A percentile compares a stretch with the other conserved stretches of the same genome.
phyloP scores from a whole-genome alignment of 2,113 vertebrate species.

The Bubo bubo region DNA sequence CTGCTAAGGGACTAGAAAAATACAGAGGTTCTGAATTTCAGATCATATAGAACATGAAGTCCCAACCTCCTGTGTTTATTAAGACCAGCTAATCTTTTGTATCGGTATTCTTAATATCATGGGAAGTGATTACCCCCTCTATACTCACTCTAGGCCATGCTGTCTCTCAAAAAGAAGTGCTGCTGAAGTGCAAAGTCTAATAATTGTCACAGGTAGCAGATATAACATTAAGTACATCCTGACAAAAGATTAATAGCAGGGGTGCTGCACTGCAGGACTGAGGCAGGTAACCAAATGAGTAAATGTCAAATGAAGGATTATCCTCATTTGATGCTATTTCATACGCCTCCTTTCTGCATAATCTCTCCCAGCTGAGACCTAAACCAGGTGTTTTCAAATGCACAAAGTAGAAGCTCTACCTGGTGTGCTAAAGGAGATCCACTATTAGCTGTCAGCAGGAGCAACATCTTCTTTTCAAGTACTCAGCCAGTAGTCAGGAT shows the following conservation, averaged over 20 bases:
- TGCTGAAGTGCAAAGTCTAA: slow-evolving; percentile 33
- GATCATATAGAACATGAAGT: neutral
- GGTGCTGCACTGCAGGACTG: slow-evolving; percentile 33
- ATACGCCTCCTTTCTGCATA: slow-evolving; percentile 23
- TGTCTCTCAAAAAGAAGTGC: slow-evolving; percentile 40
- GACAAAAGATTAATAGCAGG: slow-evolving; percentile 65
- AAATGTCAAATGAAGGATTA: slow-evolving; percentile 66
- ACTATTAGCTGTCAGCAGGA: slow-evolving; percentile 58
- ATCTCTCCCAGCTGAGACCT: slow-evolving; percentile 36
- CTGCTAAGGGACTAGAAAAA: neutral
- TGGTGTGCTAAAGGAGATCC: slow-evolving; percentile 42
- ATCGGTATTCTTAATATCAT: neutral
- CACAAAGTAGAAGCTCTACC: slow-evolving; percentile 46
- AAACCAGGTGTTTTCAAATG: slow-evolving; percentile 65
- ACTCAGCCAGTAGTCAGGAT: slow-evolving; percentile 12
- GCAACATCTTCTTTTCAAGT: slow-evolving; percentile 43
- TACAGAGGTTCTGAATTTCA: neutral
- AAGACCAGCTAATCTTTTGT: neutral
- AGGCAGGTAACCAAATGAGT: slow-evolving; percentile 62
- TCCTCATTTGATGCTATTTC: slow-evolving; percentile 47
- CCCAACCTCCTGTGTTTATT: neutral
- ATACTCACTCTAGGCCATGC: neutral
- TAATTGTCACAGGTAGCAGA: slow-evolving; percentile 57
- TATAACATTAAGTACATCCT: slow-evolving; percentile 50
- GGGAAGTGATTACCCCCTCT: slow-evolving; percentile 27